Evolutionary conservation across 2,113 vertebrate species (phyloP).

Genomic region (Tychaedon coryphoeus): DNA sequence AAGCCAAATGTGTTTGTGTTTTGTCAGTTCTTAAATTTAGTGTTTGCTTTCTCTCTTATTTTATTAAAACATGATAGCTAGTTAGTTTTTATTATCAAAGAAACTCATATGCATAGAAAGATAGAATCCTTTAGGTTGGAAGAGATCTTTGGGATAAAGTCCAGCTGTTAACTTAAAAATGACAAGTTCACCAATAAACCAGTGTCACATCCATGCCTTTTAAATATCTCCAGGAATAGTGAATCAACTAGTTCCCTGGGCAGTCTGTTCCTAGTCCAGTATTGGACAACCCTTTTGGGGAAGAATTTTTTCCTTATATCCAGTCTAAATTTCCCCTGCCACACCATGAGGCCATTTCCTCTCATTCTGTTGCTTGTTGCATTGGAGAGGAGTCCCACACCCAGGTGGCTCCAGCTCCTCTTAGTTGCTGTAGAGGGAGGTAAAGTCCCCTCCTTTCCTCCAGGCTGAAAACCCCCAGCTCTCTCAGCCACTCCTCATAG

Average conservation of each 20-base stretch:
- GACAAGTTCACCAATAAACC: background rate
- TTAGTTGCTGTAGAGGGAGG: fast-evolving
- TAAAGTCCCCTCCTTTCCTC: background rate
- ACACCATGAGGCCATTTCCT: background rate
- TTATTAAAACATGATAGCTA: background rate
- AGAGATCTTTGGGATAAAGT: background rate
- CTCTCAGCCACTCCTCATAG: background rate
- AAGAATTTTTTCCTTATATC: background rate
- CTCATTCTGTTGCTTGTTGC: background rate
- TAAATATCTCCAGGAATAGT: background rate
- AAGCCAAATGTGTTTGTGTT: background rate
- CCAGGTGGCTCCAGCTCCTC: background rate
- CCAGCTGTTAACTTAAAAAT: background rate
- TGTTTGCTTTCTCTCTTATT: background rate
- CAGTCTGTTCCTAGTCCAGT: background rate
- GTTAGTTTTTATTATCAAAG: background rate
- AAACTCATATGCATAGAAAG: background rate
- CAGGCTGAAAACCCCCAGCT: background rate
- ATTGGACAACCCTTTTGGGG: background rate
- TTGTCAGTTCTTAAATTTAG: background rate
- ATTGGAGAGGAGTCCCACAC: background rate
- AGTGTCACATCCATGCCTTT: background rate
- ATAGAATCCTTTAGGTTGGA: background rate
- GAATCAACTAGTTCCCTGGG: background rate
- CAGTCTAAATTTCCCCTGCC: background rate